phyloP scores from a whole-genome alignment of 30 jellyfish, hydroid and myxozoan genomes.

The Cassiopea xamachana region DNA sequence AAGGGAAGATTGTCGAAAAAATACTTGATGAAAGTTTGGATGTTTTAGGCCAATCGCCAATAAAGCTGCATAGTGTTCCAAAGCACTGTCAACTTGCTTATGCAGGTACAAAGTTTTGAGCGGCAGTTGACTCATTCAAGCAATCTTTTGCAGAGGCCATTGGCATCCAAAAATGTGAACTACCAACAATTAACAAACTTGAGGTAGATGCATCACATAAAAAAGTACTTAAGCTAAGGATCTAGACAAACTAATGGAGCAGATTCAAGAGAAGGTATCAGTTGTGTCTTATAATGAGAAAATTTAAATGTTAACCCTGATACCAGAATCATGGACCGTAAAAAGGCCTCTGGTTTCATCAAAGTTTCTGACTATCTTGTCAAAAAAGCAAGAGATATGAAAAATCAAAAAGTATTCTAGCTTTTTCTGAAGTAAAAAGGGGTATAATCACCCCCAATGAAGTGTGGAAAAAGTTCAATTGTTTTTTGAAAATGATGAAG shows the following conservation, averaged over 20 bases:
- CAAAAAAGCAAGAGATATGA: conserved; percentile 26
- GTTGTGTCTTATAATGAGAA: conserved; percentile 20
- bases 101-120: conserved; percentile 18
- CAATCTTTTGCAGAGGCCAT: conserved; percentile 39
- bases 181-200: not conserved
- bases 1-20: not conserved
- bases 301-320: conserved; percentile 32
- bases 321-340: conserved; percentile 67
- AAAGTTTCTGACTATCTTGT: conserved; percentile 70
- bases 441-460: conserved; percentile 15
- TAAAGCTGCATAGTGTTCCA: conserved; percentile 29
- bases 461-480: not conserved
- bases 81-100: conserved; percentile 33
- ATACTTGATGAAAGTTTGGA: conserved; percentile 26
- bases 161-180: not conserved
- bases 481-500: conserved; percentile 33
- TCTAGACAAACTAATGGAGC: conserved; percentile 35
- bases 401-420: conserved; percentile 18
- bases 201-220: conserved; percentile 3
- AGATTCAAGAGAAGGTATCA: conserved; percentile 43
- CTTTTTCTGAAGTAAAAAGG: conserved; percentile 2
- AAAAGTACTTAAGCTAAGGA: conserved; percentile 18
- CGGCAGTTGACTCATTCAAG: conserved; percentile 12
- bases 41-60: conserved; percentile 51
- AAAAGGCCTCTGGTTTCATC: conserved; percentile 53